Percentiles rank a stretch among this genome's conserved stretches.
phyloP scores from a whole-genome alignment of 2,113 vertebrate genomes.

The Tragelaphus strepsiceros region DNA sequence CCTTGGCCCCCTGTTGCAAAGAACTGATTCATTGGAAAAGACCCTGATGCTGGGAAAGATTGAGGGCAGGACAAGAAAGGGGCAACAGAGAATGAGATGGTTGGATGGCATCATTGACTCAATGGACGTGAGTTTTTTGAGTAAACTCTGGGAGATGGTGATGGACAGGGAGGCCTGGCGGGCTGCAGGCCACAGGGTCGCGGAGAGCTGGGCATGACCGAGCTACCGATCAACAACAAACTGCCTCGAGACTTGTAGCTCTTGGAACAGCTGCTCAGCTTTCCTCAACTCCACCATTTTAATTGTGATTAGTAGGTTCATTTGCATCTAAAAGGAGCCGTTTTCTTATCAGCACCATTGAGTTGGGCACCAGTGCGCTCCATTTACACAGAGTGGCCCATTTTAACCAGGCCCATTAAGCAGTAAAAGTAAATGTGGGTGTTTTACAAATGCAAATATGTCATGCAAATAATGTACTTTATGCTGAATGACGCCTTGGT shows the following conservation, averaged over 20 bases:
- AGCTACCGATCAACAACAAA: neutral
- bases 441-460: slow-evolving; percentile 79
- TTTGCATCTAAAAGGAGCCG: slow-evolving; percentile 75
- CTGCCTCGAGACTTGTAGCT: neutral
- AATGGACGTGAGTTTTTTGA: neutral
- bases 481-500: slow-evolving; percentile 72
- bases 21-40: neutral
- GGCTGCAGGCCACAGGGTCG: accelerated
- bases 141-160: neutral
- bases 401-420: slow-evolving; percentile 73
- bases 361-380: slow-evolving; percentile 65
- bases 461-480: slow-evolving; percentile 76
- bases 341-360: slow-evolving; percentile 76
- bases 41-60: neutral
- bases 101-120: neutral
- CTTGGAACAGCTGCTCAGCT: slow-evolving; percentile 61
- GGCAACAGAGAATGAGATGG: neutral
- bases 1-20: neutral
- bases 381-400: slow-evolving; percentile 72
- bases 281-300: slow-evolving; percentile 50
- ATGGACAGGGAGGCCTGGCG: neutral
- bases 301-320: slow-evolving; percentile 72
- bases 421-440: slow-evolving; percentile 74
- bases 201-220: accelerated
- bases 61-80: neutral